Evolutionary conservation across 2,888 invertebrate species (phyloP), one percentile per base, ranked within the genome.

Genomic region (Leucania comma): DNA sequence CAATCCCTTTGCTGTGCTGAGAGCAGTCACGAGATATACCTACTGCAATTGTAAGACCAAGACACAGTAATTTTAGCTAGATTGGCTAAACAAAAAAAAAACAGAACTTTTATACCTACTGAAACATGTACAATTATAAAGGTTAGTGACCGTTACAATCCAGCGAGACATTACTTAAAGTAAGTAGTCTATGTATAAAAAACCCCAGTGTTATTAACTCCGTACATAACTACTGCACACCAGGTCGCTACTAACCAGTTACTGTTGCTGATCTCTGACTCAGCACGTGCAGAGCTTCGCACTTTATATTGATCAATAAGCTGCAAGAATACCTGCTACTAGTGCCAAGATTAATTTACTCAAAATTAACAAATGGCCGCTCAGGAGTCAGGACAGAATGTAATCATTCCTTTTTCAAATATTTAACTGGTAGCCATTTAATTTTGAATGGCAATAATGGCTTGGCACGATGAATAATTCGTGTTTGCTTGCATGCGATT

Each of bases 241-340:
- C 38, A 65, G 58, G 48, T 60, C 29, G 48, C 58, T 66, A 22
- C 32, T 26, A 35, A 60, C 59, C 32, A 64, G 62, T 38, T 29
- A 20, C 29, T 61, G 80, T 35, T 26, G 22, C 42, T 68, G 80
- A 75, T 64, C 78, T 61, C 51, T 79, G 46, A 68, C 80, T 80
- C 24, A n/a, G 9, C 80, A 61, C 75, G 80, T 61, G 24, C 67
- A 29, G n/a, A 51, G 57, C 32, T 70, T 61, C 63, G 38, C 64
- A 75, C 75, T 70, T 79, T 64, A 58, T 35, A 53, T 54, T 56
- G 29, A 75, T 57, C 64, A 67, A 72, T 57, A 68, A 9, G 8
- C 53, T 22, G n/a, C 46, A 10, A 64, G 60, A 22, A 22, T 29
- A 70, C 50, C 29, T 67, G 72, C 51, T 53, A 48, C 26, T 14